A percentile compares a stretch with the other conserved stretches of the same genome.
Conservation (phyloP, 2,888 invertebrate species). For the Megamerina dolium region DNA sequence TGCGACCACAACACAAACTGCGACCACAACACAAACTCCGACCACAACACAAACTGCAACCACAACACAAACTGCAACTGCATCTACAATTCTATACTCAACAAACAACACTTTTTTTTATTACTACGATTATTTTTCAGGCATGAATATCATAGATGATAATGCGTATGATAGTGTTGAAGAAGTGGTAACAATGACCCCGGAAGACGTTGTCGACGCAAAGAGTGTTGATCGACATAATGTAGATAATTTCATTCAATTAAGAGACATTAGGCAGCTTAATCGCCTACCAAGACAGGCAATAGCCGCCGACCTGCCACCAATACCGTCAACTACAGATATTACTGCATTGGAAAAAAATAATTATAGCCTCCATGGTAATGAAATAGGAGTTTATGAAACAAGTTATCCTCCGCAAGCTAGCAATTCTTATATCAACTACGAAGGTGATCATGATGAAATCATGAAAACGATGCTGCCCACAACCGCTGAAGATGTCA, state of each 20-base stretch:
- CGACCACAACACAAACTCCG: slow-evolving; percentile 12
- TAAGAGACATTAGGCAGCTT: no score
- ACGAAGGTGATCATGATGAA: no score
- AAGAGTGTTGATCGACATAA: no score
- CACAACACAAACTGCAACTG: slow-evolving; percentile 20
- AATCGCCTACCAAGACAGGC: slow-evolving; percentile 2
- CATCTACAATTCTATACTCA: slow-evolving; percentile 21
- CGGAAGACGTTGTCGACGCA: neutral
- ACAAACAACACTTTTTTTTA: slow-evolving; percentile 35
- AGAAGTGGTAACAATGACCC: neutral
- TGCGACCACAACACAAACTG: slow-evolving; percentile 15
- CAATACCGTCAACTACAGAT: neutral
- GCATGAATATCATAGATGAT: slow-evolving; percentile 21
- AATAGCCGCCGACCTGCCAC: neutral
- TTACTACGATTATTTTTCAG: slow-evolving; percentile 43
- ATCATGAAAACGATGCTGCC: neutral
- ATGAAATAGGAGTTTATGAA: neutral
- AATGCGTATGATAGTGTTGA: slow-evolving; percentile 5
- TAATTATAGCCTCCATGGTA: neutral
- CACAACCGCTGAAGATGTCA: neutral
- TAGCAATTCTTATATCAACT: no score
- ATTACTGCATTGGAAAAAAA: neutral
- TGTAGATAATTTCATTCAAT: no score
- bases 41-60: slow-evolving; percentile 9
- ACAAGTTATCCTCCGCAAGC: slow-evolving; percentile 5